Evolutionary conservation across 2,797 vertebrate species (phyloP).

Genomic region (Hipposideros larvatus): DNA sequence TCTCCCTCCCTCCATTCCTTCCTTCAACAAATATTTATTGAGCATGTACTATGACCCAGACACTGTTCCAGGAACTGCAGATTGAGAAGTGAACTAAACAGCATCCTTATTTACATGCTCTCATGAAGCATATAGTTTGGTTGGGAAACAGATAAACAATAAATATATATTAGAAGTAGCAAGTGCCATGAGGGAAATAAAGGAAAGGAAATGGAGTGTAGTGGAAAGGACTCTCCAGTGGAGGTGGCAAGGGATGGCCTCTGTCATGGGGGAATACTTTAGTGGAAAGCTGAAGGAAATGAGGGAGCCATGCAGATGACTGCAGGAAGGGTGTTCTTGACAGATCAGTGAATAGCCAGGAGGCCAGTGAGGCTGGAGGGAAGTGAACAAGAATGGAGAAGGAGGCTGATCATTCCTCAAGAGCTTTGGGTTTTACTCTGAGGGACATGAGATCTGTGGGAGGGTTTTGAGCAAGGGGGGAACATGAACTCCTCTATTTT

Average conservation of each 20-base stretch:
- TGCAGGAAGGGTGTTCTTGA: not conserved
- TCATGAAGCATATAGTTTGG: not conserved
- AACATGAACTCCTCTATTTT: not conserved
- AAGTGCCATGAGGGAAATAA: not conserved
- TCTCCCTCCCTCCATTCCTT: too few relatives aligned
- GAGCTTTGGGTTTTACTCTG: not conserved
- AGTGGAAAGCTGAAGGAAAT: not conserved
- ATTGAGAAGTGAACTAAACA: not conserved
- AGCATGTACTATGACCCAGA: not conserved
- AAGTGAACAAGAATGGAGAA: not conserved
- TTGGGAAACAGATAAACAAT: not conserved
- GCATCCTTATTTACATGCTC: not conserved
- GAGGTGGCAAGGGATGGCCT: not conserved
- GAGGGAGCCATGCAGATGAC: not conserved
- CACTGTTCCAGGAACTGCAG: not conserved
- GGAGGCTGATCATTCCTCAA: accelerated
- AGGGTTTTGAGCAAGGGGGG: not conserved
- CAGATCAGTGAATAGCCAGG: not conserved
- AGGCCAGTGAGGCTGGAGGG: not conserved
- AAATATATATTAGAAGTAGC: not conserved
- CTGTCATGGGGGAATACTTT: not conserved
- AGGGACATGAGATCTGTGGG: not conserved
- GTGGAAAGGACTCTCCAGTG: not conserved
- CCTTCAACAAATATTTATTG: not conserved
- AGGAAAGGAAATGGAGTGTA: not conserved